phyloP scores from a whole-genome alignment of 92 coral and sea anemone genomes.

The Epizoanthus fatuus region DNA sequence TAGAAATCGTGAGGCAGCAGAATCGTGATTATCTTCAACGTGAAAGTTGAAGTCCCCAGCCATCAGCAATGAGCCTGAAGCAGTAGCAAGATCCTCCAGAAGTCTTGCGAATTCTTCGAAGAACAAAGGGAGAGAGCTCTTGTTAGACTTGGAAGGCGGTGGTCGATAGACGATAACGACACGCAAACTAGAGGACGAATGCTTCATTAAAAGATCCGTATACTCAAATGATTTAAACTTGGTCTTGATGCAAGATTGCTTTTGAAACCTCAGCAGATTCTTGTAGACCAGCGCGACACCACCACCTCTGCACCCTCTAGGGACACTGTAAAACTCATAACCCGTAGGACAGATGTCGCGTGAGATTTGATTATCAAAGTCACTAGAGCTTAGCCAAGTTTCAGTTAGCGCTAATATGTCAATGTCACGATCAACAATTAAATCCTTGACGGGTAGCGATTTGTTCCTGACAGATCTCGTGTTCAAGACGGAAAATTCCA shows the following conservation, averaged over 20 bases:
- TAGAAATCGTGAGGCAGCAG: conserved; percentile 42
- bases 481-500: not conserved
- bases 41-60: conserved; percentile 44
- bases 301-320: conserved; percentile 52
- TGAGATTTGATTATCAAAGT: conserved; percentile 24
- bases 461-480: conserved; percentile 33
- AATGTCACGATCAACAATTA: conserved; percentile 23
- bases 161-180: conserved; percentile 27
- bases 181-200: conserved; percentile 28
- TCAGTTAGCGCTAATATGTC: conserved; percentile 50
- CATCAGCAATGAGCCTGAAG: conserved; percentile 7
- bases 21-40: conserved; percentile 38
- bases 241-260: not conserved
- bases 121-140: not conserved
- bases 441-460: conserved; percentile 17
- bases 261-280: conserved; percentile 14
- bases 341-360: conserved; percentile 64
- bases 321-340: conserved; percentile 28
- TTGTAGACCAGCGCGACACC: not conserved
- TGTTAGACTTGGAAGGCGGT: not conserved
- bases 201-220: not conserved
- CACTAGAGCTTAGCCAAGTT: conserved; percentile 41
- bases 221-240: not conserved
- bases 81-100: conserved; percentile 12
- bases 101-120: conserved; percentile 35